Evolutionary conservation across 1,140 invertebrate species (phyloP).

Genomic region (Dreissena polymorpha): DNA sequence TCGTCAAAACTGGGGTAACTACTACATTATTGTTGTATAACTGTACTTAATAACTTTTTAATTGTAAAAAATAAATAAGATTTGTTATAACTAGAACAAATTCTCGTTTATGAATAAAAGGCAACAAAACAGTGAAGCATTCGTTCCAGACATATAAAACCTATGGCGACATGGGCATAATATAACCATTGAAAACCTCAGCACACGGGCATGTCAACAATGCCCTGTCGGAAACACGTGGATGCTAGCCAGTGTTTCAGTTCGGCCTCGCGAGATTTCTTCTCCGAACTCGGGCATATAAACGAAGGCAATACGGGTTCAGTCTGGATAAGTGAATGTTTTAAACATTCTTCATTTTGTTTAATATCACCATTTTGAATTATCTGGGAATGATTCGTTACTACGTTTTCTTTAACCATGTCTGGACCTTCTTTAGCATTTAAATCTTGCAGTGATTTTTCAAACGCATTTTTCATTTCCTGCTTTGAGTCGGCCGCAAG

Average conservation of each 20-base stretch:
- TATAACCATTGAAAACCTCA: too few species aligned
- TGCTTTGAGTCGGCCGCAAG: background rate
- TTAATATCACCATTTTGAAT: background rate
- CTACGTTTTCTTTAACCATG: background rate
- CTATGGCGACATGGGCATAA: too few species aligned
- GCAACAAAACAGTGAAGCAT: too few species aligned
- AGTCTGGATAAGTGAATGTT: background rate
- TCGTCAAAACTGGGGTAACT: too few species aligned
- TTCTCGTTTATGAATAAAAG: too few species aligned
- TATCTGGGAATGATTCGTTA: constrained; percentile 8
- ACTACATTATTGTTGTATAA: too few species aligned
- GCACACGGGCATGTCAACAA: constrained; percentile 52
- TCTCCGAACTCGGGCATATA: constrained; percentile 62
- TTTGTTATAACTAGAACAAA: too few species aligned
- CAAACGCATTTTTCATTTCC: constrained; percentile 20
- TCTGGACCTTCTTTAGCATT: background rate
- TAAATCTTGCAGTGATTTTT: constrained; percentile 19
- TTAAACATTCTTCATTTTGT: constrained; percentile 15
- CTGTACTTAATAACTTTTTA: too few species aligned
- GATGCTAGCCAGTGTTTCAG: constrained; percentile 62
- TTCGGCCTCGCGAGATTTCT: constrained; percentile 61
- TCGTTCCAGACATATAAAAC: too few species aligned
- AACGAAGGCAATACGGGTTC: constrained; percentile 51
- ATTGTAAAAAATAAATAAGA: too few species aligned
- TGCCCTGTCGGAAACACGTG: constrained; percentile 45